A percentile compares a stretch with the other conserved stretches of the same genome.
These are phyloP conservation scores for Aphelenchoides avenae DNA, from an alignment of 1,140 invertebrate genomes.

Conservation along the genomic window DNA sequence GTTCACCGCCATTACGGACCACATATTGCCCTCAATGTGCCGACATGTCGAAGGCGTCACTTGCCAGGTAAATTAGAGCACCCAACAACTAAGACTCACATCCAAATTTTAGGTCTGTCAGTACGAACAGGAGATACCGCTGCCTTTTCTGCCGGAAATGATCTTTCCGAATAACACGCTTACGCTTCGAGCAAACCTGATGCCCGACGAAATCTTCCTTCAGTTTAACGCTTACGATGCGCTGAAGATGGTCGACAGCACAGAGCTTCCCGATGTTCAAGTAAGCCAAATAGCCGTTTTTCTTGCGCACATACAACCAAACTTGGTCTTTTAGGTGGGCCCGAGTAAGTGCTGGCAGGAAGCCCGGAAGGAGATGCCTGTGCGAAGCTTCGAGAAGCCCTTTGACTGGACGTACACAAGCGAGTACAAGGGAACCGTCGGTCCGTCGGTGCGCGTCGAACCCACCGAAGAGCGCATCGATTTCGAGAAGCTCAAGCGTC, in stretches of 20 bases:
- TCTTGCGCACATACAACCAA: conserved; percentile 5
- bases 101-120: conserved; percentile 25
- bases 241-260: conserved; percentile 22
- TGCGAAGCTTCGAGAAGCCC: conserved; percentile 62
- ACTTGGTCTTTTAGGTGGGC: conserved; percentile 20
- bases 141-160: conserved; percentile 38
- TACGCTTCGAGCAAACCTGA: not conserved
- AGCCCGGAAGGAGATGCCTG: conserved; percentile 12
- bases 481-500: conserved; percentile 79
- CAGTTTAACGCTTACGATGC: conserved; percentile 41
- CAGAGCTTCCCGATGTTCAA: conserved; percentile 35
- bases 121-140: conserved; percentile 21
- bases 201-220: conserved; percentile 4
- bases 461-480: conserved; percentile 72
- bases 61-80: conserved; percentile 17
- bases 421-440: conserved; percentile 61
- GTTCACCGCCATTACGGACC: conserved; percentile 11
- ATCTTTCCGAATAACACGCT: conserved; percentile 31
- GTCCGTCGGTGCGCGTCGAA: conserved; percentile 40
- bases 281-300: conserved; percentile 5
- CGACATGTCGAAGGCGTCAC: conserved; percentile 11
- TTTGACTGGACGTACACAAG: conserved; percentile 96
- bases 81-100: not conserved
- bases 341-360: conserved; percentile 33
- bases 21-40: conserved; percentile 19